A percentile compares a stretch with the other conserved stretches of the same genome.
phyloP scores from a whole-genome alignment of 2,113 vertebrate species.

The Mystacornis crossleyi region DNA sequence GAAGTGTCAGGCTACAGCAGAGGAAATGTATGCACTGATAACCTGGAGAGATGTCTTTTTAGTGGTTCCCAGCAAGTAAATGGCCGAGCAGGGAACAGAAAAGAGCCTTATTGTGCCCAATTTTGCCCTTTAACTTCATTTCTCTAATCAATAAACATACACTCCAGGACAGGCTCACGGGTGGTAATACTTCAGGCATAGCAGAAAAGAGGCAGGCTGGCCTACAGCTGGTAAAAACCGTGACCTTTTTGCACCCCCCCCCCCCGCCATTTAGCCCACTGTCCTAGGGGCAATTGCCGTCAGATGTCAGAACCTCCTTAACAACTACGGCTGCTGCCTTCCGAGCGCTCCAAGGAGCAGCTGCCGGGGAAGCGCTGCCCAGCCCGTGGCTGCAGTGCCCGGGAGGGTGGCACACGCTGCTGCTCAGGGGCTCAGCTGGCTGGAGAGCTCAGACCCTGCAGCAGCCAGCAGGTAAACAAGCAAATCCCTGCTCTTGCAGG shows the following conservation, averaged over 20 bases:
- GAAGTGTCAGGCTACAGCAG: not conserved
- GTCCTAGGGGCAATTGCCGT: not conserved
- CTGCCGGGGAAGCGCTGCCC: not conserved
- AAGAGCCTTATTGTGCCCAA: not conserved
- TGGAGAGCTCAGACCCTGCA: not conserved
- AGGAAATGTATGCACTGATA: not conserved
- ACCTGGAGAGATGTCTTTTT: not conserved
- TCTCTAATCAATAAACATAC: not conserved
- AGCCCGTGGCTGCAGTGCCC: not conserved
- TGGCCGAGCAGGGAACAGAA: not conserved
- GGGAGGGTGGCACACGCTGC: not conserved
- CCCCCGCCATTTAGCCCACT: not conserved
- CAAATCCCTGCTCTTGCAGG: not conserved
- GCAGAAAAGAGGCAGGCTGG: not conserved
- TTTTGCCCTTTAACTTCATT: not conserved
- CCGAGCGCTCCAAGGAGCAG: not conserved
- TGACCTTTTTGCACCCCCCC: not conserved
- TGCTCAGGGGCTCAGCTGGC: not conserved
- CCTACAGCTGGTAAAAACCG: not conserved
- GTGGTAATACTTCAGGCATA: not conserved
- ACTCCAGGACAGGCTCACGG: not conserved
- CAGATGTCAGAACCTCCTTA: not conserved
- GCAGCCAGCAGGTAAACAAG: constrained; percentile 26
- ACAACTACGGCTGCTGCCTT: not conserved
- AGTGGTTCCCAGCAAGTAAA: not conserved